These are phyloP conservation scores for Resseliella maxima DNA, from an alignment of 2,888 invertebrate species.

Conservation along the genomic window DNA sequence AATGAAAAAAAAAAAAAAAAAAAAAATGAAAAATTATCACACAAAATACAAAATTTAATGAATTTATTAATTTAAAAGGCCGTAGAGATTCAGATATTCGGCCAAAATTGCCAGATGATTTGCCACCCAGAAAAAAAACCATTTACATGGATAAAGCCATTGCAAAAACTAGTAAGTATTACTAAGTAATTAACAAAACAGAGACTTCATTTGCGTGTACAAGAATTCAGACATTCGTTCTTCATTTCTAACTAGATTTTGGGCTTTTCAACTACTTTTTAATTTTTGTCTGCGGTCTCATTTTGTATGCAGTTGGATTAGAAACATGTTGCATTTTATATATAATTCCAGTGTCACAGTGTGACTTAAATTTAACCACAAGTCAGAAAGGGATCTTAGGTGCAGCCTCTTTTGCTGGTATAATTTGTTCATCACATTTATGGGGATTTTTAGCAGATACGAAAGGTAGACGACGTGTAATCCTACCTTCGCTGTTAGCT, in stretches of 20 bases:
- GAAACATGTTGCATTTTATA: constrained; percentile 69
- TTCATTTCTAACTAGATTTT: constrained; percentile 64
- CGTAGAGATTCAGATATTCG: background rate
- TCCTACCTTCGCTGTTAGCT: constrained; percentile 68
- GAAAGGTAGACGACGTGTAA: constrained; percentile 68
- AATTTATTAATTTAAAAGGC: background rate
- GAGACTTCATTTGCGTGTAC: no score
- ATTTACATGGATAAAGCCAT: background rate
- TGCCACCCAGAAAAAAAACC: background rate
- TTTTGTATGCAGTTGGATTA: constrained; percentile 68
- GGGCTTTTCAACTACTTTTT: constrained; percentile 69
- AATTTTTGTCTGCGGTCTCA: constrained; percentile 69
- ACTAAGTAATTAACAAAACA: no score
- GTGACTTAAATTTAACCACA: constrained; percentile 66
- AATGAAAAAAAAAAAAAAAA: no score
- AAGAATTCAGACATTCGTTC: no score
- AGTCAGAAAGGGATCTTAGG: constrained; percentile 66
- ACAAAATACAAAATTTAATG: no score
- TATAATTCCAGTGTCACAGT: constrained; percentile 69
- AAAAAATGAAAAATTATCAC: no score
- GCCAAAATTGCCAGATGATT: background rate
- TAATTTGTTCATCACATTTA: constrained; percentile 63
- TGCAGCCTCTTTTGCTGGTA: constrained; percentile 66
- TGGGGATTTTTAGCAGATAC: constrained; percentile 72
- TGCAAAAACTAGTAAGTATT: background rate